A percentile compares a stretch with the other conserved stretches of the same genome.
These are phyloP conservation scores for Ameiurus melas DNA, from an alignment of 2,113 vertebrate species.

Conservation along the genomic window DNA sequence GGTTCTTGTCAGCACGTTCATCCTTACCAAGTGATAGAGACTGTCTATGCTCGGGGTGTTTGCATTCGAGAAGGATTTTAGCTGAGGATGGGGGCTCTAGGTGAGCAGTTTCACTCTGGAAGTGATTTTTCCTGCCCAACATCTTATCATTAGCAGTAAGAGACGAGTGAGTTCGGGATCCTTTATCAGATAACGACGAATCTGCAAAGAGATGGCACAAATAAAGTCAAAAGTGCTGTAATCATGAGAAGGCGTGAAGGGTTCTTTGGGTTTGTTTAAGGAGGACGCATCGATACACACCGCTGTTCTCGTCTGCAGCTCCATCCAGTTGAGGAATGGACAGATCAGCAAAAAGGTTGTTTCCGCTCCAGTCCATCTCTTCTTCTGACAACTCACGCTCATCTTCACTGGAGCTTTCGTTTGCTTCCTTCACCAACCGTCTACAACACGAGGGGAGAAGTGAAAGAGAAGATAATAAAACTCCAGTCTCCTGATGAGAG, in stretches of 20 bases:
- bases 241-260: background rate
- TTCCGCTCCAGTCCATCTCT: slow-evolving; percentile 92
- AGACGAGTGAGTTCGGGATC: slow-evolving; percentile 88
- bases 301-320: slow-evolving; percentile 94
- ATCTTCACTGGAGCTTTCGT: slow-evolving; percentile 82
- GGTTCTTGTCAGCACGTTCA: slow-evolving; percentile 82
- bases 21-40: slow-evolving; percentile 81
- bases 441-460: slow-evolving; percentile 59
- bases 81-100: slow-evolving; percentile 87
- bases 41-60: slow-evolving; percentile 89
- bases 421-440: slow-evolving; percentile 71
- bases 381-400: slow-evolving; percentile 88
- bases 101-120: slow-evolving; percentile 84
- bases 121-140: slow-evolving; percentile 84
- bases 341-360: slow-evolving; percentile 80
- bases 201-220: slow-evolving; percentile 73
- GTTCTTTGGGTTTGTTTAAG: background rate
- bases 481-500: no score
- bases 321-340: slow-evolving; percentile 97
- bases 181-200: slow-evolving; percentile 91
- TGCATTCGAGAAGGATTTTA: slow-evolving; percentile 86
- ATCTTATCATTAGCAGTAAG: slow-evolving; percentile 87
- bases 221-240: background rate
- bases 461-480: background rate
- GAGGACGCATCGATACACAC: slow-evolving; percentile 67